Evolutionary conservation across 1,140 invertebrate species (phyloP).

Genomic region (Onthophagus taurus): DNA sequence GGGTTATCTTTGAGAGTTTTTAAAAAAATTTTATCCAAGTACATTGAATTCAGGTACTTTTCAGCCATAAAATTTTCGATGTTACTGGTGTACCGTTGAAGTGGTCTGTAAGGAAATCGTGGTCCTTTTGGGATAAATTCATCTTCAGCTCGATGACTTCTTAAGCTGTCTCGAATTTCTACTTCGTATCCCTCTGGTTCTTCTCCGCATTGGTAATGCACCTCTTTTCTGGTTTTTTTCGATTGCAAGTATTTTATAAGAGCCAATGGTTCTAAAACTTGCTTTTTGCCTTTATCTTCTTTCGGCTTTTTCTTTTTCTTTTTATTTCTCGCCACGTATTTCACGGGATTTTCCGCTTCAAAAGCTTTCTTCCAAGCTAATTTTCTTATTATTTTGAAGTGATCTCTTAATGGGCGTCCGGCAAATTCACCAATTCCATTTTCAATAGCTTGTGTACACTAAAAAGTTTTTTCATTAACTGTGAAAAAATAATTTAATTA

Average conservation of each 20-base stretch:
- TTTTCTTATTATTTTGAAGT: slow-evolving; percentile 33
- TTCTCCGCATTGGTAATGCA: slow-evolving; percentile 6
- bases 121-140: slow-evolving; percentile 19
- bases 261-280: slow-evolving; percentile 9
- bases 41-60: slow-evolving; percentile 47
- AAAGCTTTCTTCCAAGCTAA: slow-evolving; percentile 31
- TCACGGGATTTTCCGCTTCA: slow-evolving; percentile 38
- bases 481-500: too few relatives aligned
- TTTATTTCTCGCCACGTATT: slow-evolving; percentile 37
- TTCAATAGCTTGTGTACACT: slow-evolving; percentile 32
- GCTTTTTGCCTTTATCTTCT: slow-evolving; percentile 19
- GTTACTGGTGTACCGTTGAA: slow-evolving; percentile 41
- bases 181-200: slow-evolving; percentile 9
- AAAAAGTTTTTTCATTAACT: slow-evolving; percentile 4
- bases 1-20: slow-evolving; percentile 37
- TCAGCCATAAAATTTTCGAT: slow-evolving; percentile 41
- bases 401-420: slow-evolving; percentile 32
- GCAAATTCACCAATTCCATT: slow-evolving; percentile 29
- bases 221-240: slow-evolving; percentile 5
- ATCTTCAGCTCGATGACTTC: slow-evolving; percentile 32
- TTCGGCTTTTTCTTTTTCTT: slow-evolving; percentile 32
- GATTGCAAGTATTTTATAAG: too few relatives aligned
- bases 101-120: slow-evolving; percentile 30
- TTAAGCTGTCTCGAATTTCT: slow-evolving; percentile 36
- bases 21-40: slow-evolving; percentile 44